Base-by-base conservation (phyloP, 2,888 invertebrate genomes). In the Acanthosoma haemorrhoidale region DNA sequence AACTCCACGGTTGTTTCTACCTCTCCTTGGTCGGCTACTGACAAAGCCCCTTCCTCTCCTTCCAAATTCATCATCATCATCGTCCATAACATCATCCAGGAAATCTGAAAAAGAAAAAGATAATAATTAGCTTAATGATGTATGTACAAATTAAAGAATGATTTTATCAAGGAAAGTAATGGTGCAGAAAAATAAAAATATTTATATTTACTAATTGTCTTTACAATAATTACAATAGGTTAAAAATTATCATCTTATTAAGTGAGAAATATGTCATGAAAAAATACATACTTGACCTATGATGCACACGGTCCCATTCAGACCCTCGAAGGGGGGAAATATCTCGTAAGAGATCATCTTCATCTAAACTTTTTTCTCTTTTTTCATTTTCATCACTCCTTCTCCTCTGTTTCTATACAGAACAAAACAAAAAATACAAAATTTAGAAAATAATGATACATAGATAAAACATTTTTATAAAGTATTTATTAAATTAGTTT, bases 41-140 rank as follows among this genome's bases (percentile, higher is more conserved):
- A 78, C 77, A 36, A 81, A 78, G 70, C 82, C 80, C 39, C 80
- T 83, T 78, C 80, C 80, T 15, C 79, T 78, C 11, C 79, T 79
- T 1, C 79, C 78, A 67, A 80, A 79, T 75, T 82, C 82, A 75
- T 82, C 84, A 75, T 83, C 82, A 1, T 85, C 83, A 66, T 86
- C 85, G 57, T 84, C 84, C 67, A 61, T 34, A 16, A 15, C 36
- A 38, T 61, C 61, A 34, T 36, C 32, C 21, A 21, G 34, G 21
- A 59, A 80, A 77, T 76, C 81, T 69, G 67, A 39, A 31, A 31
- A 64, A 36, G 69, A 16, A 60, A 15, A 2, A 60, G 38, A 21
- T 13, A n/a, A 64, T 5, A 9, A 25, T 16, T 25, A 64, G 25
- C 4, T 8, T 8, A 64, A 4, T 13, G 15, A 32, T 39, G 11